Evolutionary conservation across 2,888 invertebrate species (phyloP), one percentile per base, ranked within the genome.

Genomic region (Aphrophora alni): DNA sequence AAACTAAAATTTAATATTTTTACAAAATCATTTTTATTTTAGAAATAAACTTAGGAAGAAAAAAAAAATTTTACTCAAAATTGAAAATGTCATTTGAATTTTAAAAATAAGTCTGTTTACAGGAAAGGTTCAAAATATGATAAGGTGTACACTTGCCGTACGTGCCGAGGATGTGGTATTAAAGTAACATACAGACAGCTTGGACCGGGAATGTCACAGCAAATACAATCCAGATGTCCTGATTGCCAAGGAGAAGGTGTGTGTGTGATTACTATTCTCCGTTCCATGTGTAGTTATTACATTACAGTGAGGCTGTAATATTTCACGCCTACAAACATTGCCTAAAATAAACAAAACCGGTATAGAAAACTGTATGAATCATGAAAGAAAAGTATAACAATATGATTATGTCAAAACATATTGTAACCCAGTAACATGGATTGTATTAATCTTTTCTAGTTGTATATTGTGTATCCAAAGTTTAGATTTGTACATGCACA

Each of bases 131-230:
- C 94, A 73, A 93, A 93, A 87, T 82, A 82, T 12, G 95, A 94
- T 78, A 89, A 92, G 79, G 91, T 92, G 14, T 90, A 90, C 81
- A 87, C 90, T 83, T 97, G 97, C 88, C 90, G 90, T 78, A 91
- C 91, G 77, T 97, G 97, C 88, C 92, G 93, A 86, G 97, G 97
- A 38, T 92, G 92, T 85, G 96, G 96, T 80, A 88, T 94, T 80
- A 95, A 93, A 89, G 92, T 94, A 75, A 91, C 92, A 83, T 92
- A 93, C 86, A 91, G 94, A 84, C 95, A 94, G 87, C 90, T 96
- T 82, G 82, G 81, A 0, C 90, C 91, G 7, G 33, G 80, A 25
- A 82, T 83, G 82, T 69, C 82, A 28, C 83, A 84, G n/a, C 82
- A 83, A 80, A 26, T 83, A 27, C 75, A 81, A 75, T 81, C 81